phyloP scores from a whole-genome alignment of 2,113 vertebrate species.

The Nothoprocta perdicaria region DNA sequence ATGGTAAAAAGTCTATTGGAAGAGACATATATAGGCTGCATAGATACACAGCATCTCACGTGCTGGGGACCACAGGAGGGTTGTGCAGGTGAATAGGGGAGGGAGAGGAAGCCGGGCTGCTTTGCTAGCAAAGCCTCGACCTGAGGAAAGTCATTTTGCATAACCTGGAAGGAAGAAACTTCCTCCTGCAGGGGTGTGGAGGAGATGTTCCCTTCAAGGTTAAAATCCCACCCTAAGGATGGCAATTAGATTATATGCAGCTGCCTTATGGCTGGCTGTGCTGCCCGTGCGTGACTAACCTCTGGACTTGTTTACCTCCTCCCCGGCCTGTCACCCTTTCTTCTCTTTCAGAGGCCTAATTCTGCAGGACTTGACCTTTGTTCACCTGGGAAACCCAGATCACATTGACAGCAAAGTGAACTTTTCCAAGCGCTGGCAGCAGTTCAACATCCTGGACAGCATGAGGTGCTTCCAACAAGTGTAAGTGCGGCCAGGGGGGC shows the following conservation, averaged over 20 bases:
- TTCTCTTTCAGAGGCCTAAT: slow-evolving; percentile 88
- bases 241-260: neutral
- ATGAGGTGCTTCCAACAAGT: slow-evolving; percentile 99
- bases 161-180: neutral
- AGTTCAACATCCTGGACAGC: slow-evolving; percentile 99
- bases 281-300: slow-evolving; percentile 14
- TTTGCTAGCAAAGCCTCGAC: neutral
- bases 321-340: neutral
- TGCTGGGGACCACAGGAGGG: neutral
- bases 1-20: neutral
- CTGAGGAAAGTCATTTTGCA: neutral
- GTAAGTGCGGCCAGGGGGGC: slow-evolving; percentile 77
- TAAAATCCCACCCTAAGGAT: neutral
- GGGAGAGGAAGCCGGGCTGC: neutral
- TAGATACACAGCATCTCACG: neutral
- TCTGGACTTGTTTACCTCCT: slow-evolving; percentile 27
- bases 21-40: neutral
- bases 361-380: slow-evolving; percentile 97
- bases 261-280: neutral
- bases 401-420: slow-evolving; percentile 96
- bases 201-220: neutral
- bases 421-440: slow-evolving; percentile 99
- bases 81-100: neutral
- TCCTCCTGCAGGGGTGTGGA: neutral
- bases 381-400: slow-evolving; percentile 97